A percentile compares a stretch with the other conserved stretches of the same genome.
phyloP scores from a whole-genome alignment of 92 coral and sea anemone species.

The Epizoanthus fatuus region DNA sequence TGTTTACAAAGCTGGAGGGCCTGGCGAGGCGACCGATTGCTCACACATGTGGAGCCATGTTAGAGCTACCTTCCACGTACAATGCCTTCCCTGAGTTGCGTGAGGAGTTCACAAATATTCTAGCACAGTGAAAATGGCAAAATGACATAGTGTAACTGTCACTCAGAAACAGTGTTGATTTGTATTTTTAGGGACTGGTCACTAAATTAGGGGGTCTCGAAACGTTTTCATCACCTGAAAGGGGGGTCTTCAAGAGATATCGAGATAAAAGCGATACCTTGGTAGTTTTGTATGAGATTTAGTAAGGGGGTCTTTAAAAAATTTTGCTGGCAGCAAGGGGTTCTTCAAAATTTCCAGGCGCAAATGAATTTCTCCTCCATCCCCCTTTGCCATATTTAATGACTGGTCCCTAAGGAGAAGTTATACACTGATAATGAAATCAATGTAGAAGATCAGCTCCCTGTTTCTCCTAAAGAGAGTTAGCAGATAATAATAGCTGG shows the following conservation, averaged over 20 bases:
- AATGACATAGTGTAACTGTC: conserved; percentile 14
- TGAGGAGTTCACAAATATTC: conserved; percentile 24
- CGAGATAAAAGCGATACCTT: conserved; percentile 2
- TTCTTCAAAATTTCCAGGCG: not conserved
- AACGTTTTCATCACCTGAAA: not conserved
- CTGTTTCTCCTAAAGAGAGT: too few species aligned
- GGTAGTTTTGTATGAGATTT: conserved; percentile 1
- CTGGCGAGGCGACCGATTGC: conserved; percentile 44
- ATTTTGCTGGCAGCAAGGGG: not conserved
- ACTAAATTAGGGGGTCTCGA: not conserved
- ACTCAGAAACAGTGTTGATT: not conserved
- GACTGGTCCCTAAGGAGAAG: too few species aligned
- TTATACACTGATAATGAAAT: too few species aligned
- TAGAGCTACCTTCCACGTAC: conserved; percentile 11
- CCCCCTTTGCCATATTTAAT: not conserved
- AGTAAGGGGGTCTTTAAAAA: not conserved
- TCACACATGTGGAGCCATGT: conserved; percentile 18
- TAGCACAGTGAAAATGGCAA: conserved; percentile 22
- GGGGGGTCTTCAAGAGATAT: not conserved
- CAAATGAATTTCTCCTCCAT: not conserved
- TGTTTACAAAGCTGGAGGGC: conserved; percentile 16
- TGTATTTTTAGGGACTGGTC: not conserved
- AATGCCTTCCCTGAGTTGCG: conserved; percentile 25
- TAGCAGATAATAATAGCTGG: too few species aligned
- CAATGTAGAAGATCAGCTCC: too few species aligned